These are phyloP conservation scores for Vesta saturnalis DNA, from an alignment of 2,888 invertebrate species.

Conservation along the genomic window DNA sequence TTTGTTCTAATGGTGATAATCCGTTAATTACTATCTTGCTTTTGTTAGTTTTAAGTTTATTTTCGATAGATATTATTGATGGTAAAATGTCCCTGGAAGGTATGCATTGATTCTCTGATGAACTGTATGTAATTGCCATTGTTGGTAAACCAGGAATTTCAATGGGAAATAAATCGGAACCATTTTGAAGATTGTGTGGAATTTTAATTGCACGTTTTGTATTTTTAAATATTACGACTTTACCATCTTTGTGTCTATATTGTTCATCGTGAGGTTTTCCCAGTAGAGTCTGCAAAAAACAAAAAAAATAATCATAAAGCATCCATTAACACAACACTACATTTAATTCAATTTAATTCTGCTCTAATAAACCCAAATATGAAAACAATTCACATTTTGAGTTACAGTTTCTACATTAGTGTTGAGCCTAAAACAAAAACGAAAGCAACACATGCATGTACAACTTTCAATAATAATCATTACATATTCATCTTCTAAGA, in stretches of 20 bases:
- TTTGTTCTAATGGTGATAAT: conserved; percentile 36
- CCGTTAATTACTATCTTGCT: background rate
- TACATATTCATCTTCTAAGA: too few relatives aligned
- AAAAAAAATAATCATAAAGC: too few relatives aligned
- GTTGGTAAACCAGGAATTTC: conserved; percentile 61
- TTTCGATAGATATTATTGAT: conserved; percentile 43
- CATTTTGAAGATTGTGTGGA: conserved; percentile 61
- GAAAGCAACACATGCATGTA: too few relatives aligned
- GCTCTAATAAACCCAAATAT: too few relatives aligned
- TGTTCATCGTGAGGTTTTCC: conserved; percentile 67
- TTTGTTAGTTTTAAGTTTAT: conserved; percentile 17
- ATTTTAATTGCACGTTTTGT: conserved; percentile 78
- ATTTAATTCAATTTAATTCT: too few relatives aligned
- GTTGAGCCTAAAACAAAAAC: too few relatives aligned
- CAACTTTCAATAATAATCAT: too few relatives aligned
- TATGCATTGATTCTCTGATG: conserved; percentile 53
- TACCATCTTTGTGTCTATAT: conserved; percentile 67
- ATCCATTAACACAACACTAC: too few relatives aligned
- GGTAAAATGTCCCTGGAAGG: conserved; percentile 49
- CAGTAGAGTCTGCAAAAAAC: conserved; percentile 63
- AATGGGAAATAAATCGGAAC: conserved; percentile 55
- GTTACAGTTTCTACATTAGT: too few relatives aligned
- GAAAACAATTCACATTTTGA: conserved; percentile 16
- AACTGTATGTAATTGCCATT: conserved; percentile 59
- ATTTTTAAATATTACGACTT: conserved; percentile 74